Conservation (phyloP, 2,888 invertebrate species). For the Eubasilissa splendida region DNA sequence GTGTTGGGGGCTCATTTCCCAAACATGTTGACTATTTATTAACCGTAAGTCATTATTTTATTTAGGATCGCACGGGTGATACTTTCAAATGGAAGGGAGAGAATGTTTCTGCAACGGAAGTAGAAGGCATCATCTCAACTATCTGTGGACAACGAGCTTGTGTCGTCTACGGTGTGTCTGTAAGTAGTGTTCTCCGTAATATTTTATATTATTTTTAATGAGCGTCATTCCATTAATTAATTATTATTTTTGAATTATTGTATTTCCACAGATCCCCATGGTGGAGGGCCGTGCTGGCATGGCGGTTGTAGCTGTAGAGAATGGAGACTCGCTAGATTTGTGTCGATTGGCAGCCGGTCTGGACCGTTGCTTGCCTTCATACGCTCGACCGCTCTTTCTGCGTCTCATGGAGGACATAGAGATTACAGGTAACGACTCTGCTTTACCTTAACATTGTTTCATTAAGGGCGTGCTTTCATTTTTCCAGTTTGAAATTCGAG, state of each 20-base stretch:
- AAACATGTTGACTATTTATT: neutral
- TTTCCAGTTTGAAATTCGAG: no score
- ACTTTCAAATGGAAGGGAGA: constrained; percentile 96
- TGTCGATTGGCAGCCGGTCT: constrained; percentile 76
- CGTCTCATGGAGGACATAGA: constrained; percentile 85
- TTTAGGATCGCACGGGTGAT: constrained; percentile 85
- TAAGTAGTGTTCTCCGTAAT: constrained; percentile 65
- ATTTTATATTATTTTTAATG: neutral
- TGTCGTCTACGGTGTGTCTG: constrained; percentile 93
- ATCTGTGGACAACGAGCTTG: constrained; percentile 82
- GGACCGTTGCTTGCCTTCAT: constrained; percentile 83
- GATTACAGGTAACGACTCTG: constrained; percentile 73
- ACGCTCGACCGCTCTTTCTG: constrained; percentile 92
- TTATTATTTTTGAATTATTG: neutral
- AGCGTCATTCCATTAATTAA: neutral
- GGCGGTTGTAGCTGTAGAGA: constrained; percentile 84
- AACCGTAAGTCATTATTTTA: neutral
- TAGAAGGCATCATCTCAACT: constrained; percentile 90
- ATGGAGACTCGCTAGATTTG: constrained; percentile 74
- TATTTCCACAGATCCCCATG: constrained; percentile 77
- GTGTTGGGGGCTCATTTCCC: neutral
- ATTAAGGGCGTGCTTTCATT: no score
- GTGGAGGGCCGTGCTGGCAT: constrained; percentile 94
- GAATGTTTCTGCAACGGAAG: constrained; percentile 96
- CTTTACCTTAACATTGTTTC: no score